These are phyloP conservation scores for Actenoides hombroni DNA, from an alignment of 2,113 vertebrate species.

Conservation along the genomic window DNA sequence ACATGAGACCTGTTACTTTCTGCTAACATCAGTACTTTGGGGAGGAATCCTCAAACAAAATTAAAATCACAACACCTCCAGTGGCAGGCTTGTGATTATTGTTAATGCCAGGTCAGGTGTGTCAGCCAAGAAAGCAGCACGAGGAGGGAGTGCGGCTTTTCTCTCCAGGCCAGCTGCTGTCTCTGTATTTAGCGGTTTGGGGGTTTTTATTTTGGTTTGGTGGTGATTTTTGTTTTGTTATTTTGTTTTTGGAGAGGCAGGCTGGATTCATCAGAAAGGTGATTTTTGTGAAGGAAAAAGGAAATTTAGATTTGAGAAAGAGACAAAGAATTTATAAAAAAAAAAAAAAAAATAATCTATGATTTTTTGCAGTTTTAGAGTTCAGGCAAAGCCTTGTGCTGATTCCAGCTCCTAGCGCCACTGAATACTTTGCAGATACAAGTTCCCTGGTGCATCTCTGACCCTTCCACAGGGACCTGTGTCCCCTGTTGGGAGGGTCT, in stretches of 20 bases:
- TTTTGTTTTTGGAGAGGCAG: neutral
- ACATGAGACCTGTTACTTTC: neutral
- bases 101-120: neutral
- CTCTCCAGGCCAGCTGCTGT: neutral
- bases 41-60: neutral
- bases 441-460: neutral
- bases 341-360: too few species aligned
- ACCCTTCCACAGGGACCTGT: neutral
- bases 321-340: neutral
- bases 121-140: neutral
- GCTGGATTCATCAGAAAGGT: neutral
- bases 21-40: neutral
- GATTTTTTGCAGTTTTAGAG: neutral
- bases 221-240: neutral
- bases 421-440: neutral
- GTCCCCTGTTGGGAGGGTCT: neutral
- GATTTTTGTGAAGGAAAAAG: neutral
- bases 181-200: neutral
- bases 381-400: neutral
- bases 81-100: neutral
- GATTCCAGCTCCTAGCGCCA: neutral
- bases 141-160: neutral
- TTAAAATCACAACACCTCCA: neutral
- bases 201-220: neutral
- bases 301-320: neutral